Evolutionary conservation across 2,113 vertebrate species (phyloP).

Genomic region (Saccopteryx leptura): DNA sequence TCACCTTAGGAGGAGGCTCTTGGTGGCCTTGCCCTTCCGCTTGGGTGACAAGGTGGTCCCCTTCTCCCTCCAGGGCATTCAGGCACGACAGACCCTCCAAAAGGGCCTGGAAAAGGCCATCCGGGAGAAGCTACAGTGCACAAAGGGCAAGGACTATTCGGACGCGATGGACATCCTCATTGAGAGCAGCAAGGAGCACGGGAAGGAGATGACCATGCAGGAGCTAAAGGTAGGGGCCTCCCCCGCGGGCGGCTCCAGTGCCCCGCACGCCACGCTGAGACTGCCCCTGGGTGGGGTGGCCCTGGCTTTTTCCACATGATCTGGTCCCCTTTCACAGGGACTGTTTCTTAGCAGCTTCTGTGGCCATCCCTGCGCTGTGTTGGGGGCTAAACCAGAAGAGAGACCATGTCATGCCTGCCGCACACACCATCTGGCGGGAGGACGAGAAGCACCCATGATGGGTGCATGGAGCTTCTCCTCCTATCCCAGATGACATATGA

Average conservation of each 20-base stretch:
- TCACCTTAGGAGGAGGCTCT: neutral
- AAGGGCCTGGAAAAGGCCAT: constrained; percentile 97
- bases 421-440: neutral
- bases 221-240: constrained; percentile 95
- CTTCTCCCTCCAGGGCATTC: constrained; percentile 92
- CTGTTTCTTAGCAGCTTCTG: neutral
- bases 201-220: constrained; percentile 98
- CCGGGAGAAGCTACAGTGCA: constrained; percentile 95
- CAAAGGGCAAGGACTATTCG: constrained; percentile 96
- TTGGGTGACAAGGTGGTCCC: neutral
- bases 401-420: fast-evolving
- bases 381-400: neutral
- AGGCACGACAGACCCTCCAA: constrained; percentile 95
- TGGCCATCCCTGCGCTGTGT: neutral
- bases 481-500: too few relatives aligned
- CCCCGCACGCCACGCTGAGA: fast-evolving
- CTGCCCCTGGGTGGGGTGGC: fast-evolving
- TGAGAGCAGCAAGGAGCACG: constrained; percentile 96
- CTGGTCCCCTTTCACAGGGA: fast-evolving
- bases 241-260: fast-evolving
- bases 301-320: neutral
- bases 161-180: constrained; percentile 97
- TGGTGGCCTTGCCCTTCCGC: neutral
- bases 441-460: fast-evolving
- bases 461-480: neutral